phyloP scores from a whole-genome alignment of 2,888 invertebrate genomes.

The Brachypterus glaber region DNA sequence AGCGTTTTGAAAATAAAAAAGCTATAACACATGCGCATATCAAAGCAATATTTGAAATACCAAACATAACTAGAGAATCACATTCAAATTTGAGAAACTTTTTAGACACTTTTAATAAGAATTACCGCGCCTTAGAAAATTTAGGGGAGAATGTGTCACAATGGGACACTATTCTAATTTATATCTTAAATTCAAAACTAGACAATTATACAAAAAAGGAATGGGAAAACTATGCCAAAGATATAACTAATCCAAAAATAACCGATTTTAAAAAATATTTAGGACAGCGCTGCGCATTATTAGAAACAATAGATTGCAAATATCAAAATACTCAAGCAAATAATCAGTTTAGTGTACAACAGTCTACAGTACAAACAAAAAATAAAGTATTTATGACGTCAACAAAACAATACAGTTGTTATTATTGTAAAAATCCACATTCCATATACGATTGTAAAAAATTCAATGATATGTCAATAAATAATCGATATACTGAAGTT shows the following conservation, averaged over 20 bases:
- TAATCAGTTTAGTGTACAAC: too few species aligned
- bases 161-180: constrained; percentile 21
- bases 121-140: constrained; percentile 15
- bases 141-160: constrained; percentile 4
- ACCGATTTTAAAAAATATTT: neutral
- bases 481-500: constrained; percentile 6
- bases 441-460: constrained; percentile 4
- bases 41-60: constrained; percentile 13
- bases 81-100: constrained; percentile 5
- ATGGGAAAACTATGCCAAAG: constrained; percentile 16
- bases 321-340: too few species aligned
- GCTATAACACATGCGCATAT: constrained; percentile 4
- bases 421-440: constrained; percentile 5
- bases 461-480: constrained; percentile 4
- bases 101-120: constrained; percentile 5
- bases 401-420: too few species aligned
- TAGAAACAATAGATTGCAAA: too few species aligned
- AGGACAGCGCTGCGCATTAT: too few species aligned
- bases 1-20: neutral
- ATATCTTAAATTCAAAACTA: constrained; percentile 18
- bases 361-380: too few species aligned
- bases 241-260: constrained; percentile 1
- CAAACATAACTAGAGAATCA: constrained; percentile 2
- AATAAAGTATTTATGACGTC: too few species aligned
- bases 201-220: constrained; percentile 18